Evolutionary conservation across 2,113 vertebrate species (phyloP), one percentile per base, ranked within the genome.

Genomic region (Alethe diademata): DNA sequence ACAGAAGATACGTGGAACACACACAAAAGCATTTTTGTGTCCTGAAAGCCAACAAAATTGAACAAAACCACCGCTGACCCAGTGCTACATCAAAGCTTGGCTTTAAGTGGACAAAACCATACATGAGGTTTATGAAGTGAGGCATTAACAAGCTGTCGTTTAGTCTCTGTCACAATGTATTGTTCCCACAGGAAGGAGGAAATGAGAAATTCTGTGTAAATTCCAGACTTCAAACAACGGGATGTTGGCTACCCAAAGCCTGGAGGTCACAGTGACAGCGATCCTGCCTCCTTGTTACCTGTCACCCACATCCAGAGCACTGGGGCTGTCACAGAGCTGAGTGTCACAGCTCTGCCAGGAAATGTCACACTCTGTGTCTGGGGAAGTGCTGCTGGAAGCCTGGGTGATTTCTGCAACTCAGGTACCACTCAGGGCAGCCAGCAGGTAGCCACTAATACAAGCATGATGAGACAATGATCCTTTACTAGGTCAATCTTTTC

Each of bases 141-240:
- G 43, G 85, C 50, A 91, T 80, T 93, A 93, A 95, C 5, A 15
- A 88, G 79, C 79, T 86, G 84, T 69, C 38, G 42, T 75, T 94
- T 69, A 90, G 82, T 53, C 54, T 79, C 87, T 95, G 78, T 90
- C 88, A 96, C 93, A 84, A 88, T 17, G 90, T n/a, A 97, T 95
- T 97, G 96, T 97, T 75, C 81, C 94, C 54, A 45, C 94, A 96
- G 96, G 95, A 96, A 97, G 83, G 61, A 97, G 96, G 96, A 97
- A 97, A 97, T 97, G 96, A 96, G 95, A 86, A 95, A 93, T 97
- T 93, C 12, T 96, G 92, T 97, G 72, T 90, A 91, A 93, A 92
- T 93, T 92, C 90, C 89, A 83, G 84, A 85, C 94, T 96, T 95
- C 93, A 97, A 96, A 95, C 91, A 76, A 95, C 7, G 84, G 94